A percentile compares a stretch with the other conserved stretches of the same genome.
These are phyloP conservation scores for Cremastinae sp. DNA, from an alignment of 2,888 invertebrate species.

Conservation along the genomic window DNA sequence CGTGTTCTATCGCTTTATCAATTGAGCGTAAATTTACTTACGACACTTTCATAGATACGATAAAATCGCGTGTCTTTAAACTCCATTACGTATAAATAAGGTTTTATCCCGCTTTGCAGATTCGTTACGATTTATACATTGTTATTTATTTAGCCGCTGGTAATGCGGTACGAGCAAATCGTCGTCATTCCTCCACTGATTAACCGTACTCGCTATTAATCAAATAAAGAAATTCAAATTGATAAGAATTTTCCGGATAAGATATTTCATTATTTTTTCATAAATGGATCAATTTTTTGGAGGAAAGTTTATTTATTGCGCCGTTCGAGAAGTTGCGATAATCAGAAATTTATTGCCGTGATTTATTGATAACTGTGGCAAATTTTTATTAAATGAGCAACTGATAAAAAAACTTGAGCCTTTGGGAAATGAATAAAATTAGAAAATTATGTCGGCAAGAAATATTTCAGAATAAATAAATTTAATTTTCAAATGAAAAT, in stretches of 20 bases:
- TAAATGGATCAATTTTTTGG: too few species aligned
- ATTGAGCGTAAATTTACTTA: slow-evolving; percentile 48
- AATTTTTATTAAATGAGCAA: too few species aligned
- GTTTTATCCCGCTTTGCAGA: slow-evolving; percentile 25
- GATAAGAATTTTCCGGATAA: background rate
- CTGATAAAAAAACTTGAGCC: too few species aligned
- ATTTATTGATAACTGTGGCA: too few species aligned
- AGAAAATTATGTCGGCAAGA: too few species aligned
- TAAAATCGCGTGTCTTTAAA: slow-evolving; percentile 39
- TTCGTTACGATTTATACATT: slow-evolving; percentile 4
- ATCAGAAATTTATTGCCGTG: too few species aligned
- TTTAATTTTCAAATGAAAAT: too few species aligned
- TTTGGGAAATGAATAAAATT: too few species aligned
- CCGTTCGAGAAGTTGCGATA: too few species aligned
- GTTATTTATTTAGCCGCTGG: background rate
- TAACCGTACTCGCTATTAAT: background rate
- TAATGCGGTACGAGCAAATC: background rate
- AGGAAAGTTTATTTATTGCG: too few species aligned
- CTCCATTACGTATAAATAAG: background rate
- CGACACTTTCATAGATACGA: slow-evolving; percentile 53
- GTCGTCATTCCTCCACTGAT: background rate
- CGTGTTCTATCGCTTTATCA: slow-evolving; percentile 58
- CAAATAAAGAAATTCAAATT: background rate
- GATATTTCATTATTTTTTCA: too few species aligned
- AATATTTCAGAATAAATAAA: too few species aligned